phyloP scores from a whole-genome alignment of 2,113 vertebrate species.

The Bambusicola thoracicus region DNA sequence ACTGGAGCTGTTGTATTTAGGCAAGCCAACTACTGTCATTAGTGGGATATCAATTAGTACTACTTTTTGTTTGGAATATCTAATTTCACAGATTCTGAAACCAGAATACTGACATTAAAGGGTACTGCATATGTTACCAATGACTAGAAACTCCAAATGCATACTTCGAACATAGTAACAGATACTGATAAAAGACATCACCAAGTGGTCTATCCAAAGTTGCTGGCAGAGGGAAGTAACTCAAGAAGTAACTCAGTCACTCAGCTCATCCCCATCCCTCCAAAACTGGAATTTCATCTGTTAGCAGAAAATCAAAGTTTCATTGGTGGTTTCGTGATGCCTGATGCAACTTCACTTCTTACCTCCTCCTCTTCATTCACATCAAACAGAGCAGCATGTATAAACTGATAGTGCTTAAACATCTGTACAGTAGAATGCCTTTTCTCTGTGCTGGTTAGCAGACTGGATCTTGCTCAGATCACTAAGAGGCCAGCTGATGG shows the following conservation, averaged over 20 bases:
- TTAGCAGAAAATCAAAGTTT: rapidly evolving
- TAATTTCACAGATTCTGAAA: background rate
- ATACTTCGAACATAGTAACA: background rate
- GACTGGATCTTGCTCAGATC: background rate
- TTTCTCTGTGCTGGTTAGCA: background rate
- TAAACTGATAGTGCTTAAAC: background rate
- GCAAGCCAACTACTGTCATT: background rate
- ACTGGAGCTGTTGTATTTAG: background rate
- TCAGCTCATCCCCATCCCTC: background rate
- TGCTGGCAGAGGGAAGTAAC: background rate
- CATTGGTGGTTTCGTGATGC: rapidly evolving
- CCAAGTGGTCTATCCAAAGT: background rate
- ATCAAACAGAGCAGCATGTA: background rate
- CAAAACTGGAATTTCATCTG: background rate
- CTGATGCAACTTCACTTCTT: background rate
- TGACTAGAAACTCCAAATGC: background rate
- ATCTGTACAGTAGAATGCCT: background rate
- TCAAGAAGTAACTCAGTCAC: background rate
- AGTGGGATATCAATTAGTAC: background rate
- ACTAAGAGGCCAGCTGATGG: background rate
- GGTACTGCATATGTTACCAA: background rate
- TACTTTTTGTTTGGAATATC: background rate
- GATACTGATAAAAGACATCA: background rate
- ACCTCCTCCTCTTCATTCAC: background rate
- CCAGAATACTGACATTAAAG: background rate